Percentiles rank a stretch among this genome's conserved stretches.
phyloP scores from a whole-genome alignment of 2,888 invertebrate species.

The Barypeithes pellucidus region DNA sequence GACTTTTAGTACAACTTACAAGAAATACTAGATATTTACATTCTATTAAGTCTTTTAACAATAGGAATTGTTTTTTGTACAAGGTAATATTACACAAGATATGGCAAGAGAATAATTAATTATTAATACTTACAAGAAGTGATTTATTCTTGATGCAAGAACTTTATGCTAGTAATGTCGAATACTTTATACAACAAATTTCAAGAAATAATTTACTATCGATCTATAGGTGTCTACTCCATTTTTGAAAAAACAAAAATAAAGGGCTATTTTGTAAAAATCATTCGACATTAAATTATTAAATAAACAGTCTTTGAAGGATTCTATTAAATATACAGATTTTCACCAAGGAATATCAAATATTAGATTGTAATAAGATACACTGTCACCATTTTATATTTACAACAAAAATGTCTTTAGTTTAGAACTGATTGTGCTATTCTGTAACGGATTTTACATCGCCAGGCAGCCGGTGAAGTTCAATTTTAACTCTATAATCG shows the following conservation, averaged over 20 bases:
- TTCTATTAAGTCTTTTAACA: slow-evolving; percentile 50
- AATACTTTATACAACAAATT: slow-evolving; percentile 16
- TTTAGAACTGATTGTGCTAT: too few species aligned
- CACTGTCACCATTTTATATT: neutral
- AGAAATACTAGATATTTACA: slow-evolving; percentile 43
- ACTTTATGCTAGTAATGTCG: slow-evolving; percentile 28
- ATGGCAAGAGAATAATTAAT: slow-evolving; percentile 66
- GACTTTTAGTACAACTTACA: slow-evolving; percentile 47
- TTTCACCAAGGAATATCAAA: slow-evolving; percentile 14
- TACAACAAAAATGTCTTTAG: too few species aligned
- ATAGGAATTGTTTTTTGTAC: slow-evolving; percentile 48
- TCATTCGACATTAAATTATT: slow-evolving; percentile 19
- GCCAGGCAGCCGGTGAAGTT: too few species aligned
- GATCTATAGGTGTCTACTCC: too few species aligned
- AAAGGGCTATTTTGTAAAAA: slow-evolving; percentile 23
- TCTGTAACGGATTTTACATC: too few species aligned
- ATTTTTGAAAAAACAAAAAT: too few species aligned
- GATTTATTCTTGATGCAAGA: slow-evolving; percentile 68
- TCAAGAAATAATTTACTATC: neutral
- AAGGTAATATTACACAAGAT: slow-evolving; percentile 57
- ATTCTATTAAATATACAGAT: slow-evolving; percentile 1
- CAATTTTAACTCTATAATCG: too few species aligned
- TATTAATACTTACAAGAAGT: slow-evolving; percentile 33
- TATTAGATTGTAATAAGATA: neutral
- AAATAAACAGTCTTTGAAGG: slow-evolving; percentile 38